Base-by-base conservation (phyloP, 2,113 vertebrate genomes). In the Ciconia boyciana region DNA sequence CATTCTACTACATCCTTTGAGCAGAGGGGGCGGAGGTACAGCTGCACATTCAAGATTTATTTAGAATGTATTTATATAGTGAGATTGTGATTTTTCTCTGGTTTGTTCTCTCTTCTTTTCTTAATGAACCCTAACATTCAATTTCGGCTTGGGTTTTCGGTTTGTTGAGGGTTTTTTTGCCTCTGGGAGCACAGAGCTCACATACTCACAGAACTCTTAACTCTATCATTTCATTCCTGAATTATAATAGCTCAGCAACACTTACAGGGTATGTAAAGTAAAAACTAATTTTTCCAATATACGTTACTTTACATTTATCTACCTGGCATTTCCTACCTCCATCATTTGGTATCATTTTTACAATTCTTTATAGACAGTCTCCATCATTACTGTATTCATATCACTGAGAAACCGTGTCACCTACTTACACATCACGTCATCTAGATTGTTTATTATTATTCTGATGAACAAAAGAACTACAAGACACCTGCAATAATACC, bases 1-100 rank as follows among this genome's bases (percentile, higher is more conserved):
- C 72, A 61, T 92, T 86, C 95, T 74, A 39, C 85, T 71, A 22
- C 64, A 77, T 77, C 68, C 83, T 93, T 90, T 93, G 76, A 95
- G 86, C 75, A 60, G 87, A 90, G 71, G 49, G 25, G 83, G 54
- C 0, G 5, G 49, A 4, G 28, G 62, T 44, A 57, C 31, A 61
- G 89, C 77, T 69, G 58, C 80, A 83, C 78, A 72, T 52, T 81
- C 49, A 48, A 79, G 79, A 92, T 88, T 88, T 90, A 93, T 93
- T 92, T 83, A 93, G 79, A 76, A 94, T 21, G 66, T 11, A 92
- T 90, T 86, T 80, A 69, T 3, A 41, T 5, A 76, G 52, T 13
- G 49, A 83, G 71, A 60, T 28, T 48, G 54, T 48, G 79, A 86
- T 87, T 90, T 43, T 77, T 49, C 49, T 71, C 61, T 28, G 20